Percentiles rank a stretch among this genome's conserved stretches.
Evolutionary conservation across 2,113 vertebrate species (phyloP).

Genomic region (Pitta sordida): DNA sequence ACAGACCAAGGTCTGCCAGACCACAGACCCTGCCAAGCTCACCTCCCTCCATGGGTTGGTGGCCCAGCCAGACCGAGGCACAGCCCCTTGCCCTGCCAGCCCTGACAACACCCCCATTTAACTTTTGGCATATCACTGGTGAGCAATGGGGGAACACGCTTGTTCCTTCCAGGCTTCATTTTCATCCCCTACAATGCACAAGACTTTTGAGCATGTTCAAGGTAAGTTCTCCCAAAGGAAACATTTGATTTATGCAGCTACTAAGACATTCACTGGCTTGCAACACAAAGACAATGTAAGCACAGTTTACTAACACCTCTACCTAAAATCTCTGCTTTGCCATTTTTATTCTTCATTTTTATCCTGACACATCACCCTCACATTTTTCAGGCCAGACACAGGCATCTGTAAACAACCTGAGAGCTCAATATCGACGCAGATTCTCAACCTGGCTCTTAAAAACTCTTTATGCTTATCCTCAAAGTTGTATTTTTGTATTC

Average conservation of each 20-base stretch:
- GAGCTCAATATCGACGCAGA: not conserved
- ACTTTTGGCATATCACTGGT: not conserved
- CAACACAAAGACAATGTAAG: not conserved
- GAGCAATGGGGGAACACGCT: accelerated
- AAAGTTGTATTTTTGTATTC: conserved; percentile 54
- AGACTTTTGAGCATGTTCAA: not conserved
- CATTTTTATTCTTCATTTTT: not conserved
- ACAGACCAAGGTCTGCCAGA: not conserved
- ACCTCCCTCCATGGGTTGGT: not conserved
- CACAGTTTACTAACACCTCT: not conserved
- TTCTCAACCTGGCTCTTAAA: conserved; percentile 31
- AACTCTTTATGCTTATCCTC: conserved; percentile 53
- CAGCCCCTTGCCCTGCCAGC: not conserved
- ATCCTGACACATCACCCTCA: not conserved
- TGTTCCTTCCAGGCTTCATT: not conserved
- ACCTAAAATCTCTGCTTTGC: not conserved
- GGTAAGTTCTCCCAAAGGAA: not conserved
- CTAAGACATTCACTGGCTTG: not conserved
- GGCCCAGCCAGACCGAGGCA: not conserved
- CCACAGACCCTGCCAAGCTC: accelerated
- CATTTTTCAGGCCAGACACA: not conserved
- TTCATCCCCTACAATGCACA: not conserved
- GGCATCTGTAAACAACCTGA: not conserved
- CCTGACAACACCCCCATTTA: accelerated
- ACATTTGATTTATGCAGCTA: not conserved